Conservation (phyloP, 2,113 vertebrate genomes). For the human region GRCh38 chr1:54403001-54403500, state of each 20-base stretch:
- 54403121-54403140: neutral
- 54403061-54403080: neutral
- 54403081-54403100: neutral
- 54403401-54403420: neutral
- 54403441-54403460: neutral
- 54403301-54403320: neutral
- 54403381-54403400: neutral
- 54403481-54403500: conserved; percentile 33
- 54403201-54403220: neutral
- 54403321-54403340: neutral
- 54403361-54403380: neutral
- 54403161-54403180: neutral
- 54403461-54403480: neutral
- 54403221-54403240: neutral
- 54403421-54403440: neutral
- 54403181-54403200: neutral
- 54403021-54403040: neutral
- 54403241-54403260: neutral
- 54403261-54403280: neutral
- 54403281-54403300: neutral
- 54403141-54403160: neutral
- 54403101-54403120: neutral
- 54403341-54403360: neutral
- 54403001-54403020: neutral
- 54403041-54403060: neutral